phyloP scores from a whole-genome alignment of 1,140 invertebrate genomes.

The Maconellicoccus hirsutus region DNA sequence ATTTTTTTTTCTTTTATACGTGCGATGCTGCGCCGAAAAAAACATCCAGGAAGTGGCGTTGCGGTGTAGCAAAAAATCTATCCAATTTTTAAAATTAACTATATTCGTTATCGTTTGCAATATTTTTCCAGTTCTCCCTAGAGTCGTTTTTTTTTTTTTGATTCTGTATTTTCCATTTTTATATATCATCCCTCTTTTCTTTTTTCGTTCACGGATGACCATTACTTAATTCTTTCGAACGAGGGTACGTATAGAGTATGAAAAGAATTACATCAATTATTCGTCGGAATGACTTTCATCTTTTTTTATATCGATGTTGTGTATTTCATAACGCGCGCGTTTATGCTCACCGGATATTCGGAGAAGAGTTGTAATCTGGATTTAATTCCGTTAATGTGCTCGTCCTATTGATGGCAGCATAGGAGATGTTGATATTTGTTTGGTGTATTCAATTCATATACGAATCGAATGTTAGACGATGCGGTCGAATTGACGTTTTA shows the following conservation, averaged over 20 bases:
- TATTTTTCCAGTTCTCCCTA: not conserved
- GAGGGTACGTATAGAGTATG: not conserved
- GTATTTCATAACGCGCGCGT: not conserved
- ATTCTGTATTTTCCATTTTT: not conserved
- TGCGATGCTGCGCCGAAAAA: not conserved
- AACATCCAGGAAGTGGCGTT: not conserved
- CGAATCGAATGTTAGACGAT: not conserved
- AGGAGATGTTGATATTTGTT: not conserved
- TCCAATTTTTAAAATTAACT: slow-evolving; percentile 6
- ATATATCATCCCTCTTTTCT: not conserved
- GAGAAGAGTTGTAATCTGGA: not conserved
- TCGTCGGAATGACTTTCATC: slow-evolving; percentile 2
- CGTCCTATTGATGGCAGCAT: slow-evolving; percentile 1
- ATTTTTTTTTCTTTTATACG: slow-evolving; percentile 8
- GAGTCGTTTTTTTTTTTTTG: not conserved
- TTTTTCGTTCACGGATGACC: not conserved
- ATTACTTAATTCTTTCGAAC: not conserved
- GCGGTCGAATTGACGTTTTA: not conserved
- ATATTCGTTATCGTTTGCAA: not conserved
- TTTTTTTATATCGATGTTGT: not conserved
- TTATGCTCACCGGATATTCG: not conserved
- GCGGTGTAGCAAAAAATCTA: not conserved
- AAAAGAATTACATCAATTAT: slow-evolving; percentile 10
- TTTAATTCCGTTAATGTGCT: slow-evolving; percentile 9
- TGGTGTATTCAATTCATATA: not conserved